Base-by-base conservation (phyloP, 2,113 vertebrate genomes). In the Ochotona curzoniae region DNA sequence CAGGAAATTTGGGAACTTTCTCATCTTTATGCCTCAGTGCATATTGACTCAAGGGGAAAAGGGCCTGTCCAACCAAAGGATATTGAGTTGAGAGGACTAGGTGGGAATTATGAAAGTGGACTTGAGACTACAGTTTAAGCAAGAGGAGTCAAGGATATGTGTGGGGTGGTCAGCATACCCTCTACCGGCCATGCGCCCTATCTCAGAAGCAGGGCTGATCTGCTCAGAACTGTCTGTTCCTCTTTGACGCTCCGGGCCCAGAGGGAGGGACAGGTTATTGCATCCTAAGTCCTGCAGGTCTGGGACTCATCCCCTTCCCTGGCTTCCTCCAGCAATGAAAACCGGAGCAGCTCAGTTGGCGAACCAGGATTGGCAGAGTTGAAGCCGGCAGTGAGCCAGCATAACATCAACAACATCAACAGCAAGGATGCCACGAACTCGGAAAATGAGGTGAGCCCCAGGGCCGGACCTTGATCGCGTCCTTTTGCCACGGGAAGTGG, bases 341-440 rank as follows among this genome's bases (percentile, higher is more conserved):
- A 98, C 87, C 98, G 90, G 84, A 97, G 99, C 94, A 98, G 98
- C 91, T 97, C 1, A 63, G 98, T 99, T 82, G 98, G 97, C 0
- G 98, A 98, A 30, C 95, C 1, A 38, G 98, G 98, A n/a, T 98
- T 98, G 84, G 96, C 97, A n/a, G 98, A 97, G 83, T 88, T 97
- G 61, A 94, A n/a, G 8, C 88, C 71, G n/a, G 67, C 26, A 5
- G 44, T 32, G 30, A 54, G 75, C 70, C 95, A 75, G 97, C 98
- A 3, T 94, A 98, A 95, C 95, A 95, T 90, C 8, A 44, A 44
- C 38, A 44, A 44, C 38, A 44, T 44, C 38, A 44, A 44, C 38
- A 44, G 38, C 38, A 44, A 44, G 38, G 96, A 98, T 25, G 84
- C 85, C 0, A 94, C 98, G 32, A 95, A 97, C 79, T 92, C 98